phyloP scores from a whole-genome alignment of 1,140 invertebrate species.

The Plectrocnemia conspersa region DNA sequence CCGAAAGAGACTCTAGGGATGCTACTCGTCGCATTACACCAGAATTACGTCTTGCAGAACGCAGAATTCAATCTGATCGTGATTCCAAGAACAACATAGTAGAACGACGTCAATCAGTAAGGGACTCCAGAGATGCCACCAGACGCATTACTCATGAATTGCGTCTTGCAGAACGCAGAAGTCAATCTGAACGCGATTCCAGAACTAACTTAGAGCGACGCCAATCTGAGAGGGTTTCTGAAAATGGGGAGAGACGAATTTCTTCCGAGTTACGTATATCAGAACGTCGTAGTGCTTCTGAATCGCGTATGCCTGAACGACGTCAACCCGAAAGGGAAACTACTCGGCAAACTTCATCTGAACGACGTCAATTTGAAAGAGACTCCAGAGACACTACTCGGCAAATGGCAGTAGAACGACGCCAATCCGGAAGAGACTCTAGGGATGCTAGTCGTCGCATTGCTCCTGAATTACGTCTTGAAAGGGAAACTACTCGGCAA shows the following conservation, averaged over 20 bases:
- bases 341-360: neutral
- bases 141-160: neutral
- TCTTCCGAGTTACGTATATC: neutral
- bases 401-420: neutral
- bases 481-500: neutral
- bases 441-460: neutral
- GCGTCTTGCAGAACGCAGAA: constrained; percentile 1
- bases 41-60: constrained; percentile 3
- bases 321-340: neutral
- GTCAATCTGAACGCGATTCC: neutral
- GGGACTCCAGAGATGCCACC: no score
- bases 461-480: neutral
- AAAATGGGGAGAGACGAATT: neutral
- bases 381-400: neutral
- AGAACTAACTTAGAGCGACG: neutral
- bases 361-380: constrained; percentile 1
- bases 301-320: constrained; percentile 1
- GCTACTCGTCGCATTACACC: neutral
- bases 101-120: no score
- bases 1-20: no score
- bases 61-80: neutral
- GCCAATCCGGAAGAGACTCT: no score
- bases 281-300: neutral
- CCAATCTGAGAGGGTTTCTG: no score
- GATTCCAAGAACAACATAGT: no score